These are phyloP conservation scores for Agonopterix subpropinquella DNA, from an alignment of 2,888 invertebrate genomes.

Conservation along the genomic window DNA sequence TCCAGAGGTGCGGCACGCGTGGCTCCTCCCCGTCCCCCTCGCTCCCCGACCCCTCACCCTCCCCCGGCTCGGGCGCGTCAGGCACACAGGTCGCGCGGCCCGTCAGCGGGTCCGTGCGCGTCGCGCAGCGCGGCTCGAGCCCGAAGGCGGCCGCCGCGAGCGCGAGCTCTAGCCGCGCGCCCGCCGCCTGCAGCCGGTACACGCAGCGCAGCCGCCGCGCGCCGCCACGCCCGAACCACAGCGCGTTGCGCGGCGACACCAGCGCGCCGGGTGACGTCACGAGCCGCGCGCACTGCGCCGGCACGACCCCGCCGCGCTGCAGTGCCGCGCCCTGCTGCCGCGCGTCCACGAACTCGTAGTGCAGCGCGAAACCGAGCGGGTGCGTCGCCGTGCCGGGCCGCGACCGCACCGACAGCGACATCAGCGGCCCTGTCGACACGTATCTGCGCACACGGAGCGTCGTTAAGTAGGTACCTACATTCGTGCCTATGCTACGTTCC, in stretches of 20 bases:
- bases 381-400: conserved; percentile 86
- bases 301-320: conserved; percentile 52
- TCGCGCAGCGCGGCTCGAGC: conserved; percentile 73
- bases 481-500: no score
- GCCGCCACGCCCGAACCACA: conserved; percentile 90
- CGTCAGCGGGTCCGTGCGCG: conserved; percentile 83
- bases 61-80: conserved; percentile 20
- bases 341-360: conserved; percentile 91
- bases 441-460: conserved; percentile 86
- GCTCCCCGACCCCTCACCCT: conserved; percentile 18
- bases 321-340: conserved; percentile 82
- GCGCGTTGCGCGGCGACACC: conserved; percentile 85
- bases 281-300: conserved; percentile 49
- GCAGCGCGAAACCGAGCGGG: conserved; percentile 82
- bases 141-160: conserved; percentile 85
- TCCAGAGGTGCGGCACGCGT: conserved; percentile 70
- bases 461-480: conserved; percentile 43
- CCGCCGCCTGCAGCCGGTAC: conserved; percentile 82
- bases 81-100: conserved; percentile 70
- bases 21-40: conserved; percentile 21
- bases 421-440: conserved; percentile 64
- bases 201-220: conserved; percentile 84
- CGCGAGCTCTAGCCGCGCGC: conserved; percentile 80
- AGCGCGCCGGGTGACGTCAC: conserved; percentile 73
- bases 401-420: conserved; percentile 64